These are phyloP conservation scores for Aspiorhynchus laticeps DNA, from an alignment of 2,113 vertebrate species.

Conservation along the genomic window DNA sequence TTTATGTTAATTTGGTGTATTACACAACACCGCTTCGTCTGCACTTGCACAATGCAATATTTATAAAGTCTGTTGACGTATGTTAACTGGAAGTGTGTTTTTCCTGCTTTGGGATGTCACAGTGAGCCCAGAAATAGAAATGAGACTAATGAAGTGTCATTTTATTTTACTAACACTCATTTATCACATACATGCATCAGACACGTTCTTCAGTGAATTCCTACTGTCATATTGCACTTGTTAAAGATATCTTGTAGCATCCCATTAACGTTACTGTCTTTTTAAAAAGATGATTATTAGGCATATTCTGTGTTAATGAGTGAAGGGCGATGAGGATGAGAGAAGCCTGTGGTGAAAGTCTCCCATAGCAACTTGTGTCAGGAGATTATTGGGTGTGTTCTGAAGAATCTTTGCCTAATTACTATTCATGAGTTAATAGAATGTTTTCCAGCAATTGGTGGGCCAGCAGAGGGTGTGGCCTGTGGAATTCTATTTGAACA, in stretches of 20 bases:
- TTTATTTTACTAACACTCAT: no score
- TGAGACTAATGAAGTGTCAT: no score
- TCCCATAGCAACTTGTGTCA: constrained; percentile 54
- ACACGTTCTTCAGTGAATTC: no score
- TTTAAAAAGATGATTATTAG: constrained; percentile 8
- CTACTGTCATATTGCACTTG: neutral
- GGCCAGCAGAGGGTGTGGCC: constrained; percentile 42
- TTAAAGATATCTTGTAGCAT: neutral
- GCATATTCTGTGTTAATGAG: constrained; percentile 24
- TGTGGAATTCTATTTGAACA: neutral
- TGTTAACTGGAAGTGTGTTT: no score
- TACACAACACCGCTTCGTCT: no score
- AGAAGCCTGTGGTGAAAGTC: constrained; percentile 41
- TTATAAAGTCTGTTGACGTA: no score
- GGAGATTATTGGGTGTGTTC: constrained; percentile 43
- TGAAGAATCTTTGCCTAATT: constrained; percentile 43
- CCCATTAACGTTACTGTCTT: neutral
- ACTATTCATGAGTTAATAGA: constrained; percentile 51
- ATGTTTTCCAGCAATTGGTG: constrained; percentile 33
- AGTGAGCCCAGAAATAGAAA: no score
- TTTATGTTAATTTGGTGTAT: no score
- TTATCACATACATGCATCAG: no score
- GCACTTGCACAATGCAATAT: no score
- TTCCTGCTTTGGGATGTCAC: no score
- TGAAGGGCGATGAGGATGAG: neutral